Evolutionary conservation across 2,113 vertebrate species (phyloP), one percentile per base, ranked within the genome.

Genomic region (Tapirus terrestris): DNA sequence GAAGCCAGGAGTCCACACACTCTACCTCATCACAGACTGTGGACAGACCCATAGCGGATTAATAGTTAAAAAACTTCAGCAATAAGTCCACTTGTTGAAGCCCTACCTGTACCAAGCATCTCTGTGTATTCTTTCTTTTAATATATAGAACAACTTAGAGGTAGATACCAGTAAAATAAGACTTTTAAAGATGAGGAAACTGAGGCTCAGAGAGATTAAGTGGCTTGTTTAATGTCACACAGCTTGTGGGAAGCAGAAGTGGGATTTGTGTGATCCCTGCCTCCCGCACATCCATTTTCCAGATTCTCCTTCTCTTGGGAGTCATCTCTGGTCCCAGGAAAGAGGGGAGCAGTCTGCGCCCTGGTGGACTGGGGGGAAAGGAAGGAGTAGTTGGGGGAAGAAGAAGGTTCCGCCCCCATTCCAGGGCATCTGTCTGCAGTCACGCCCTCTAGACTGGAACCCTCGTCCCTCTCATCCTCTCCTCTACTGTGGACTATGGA

Each of bases 241-340:
- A 79, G 92, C 8, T 43, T 45, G 12, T 14, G 51, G 48, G 53
- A 36, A 25, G 72, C 29, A 51, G 89, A 83, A 83, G 48, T 56
- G 72, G 60, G 12, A 10, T n/a, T 36, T 36, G 9, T 8, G 58
- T 39, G 65, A 27, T 3, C 48, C 76, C 58, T 5, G 3, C 60
- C 11, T 3, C 2, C 31, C 25, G 43, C 3, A 1, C 0, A 13
- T 4, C 45, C 61, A 12, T 5, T 1, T 36, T 33, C 58, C 21
- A 8, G 23, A 25, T 33, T 67, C 88, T 45, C 51, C 33, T 36
- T 48, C 53, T 31, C 25, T 33, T 6, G 23, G 53, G 39, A 45
- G 23, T 68, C 67, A 20, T 10, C 36, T 91, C n/a, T 61, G 36
- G 51, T 20, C 89, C 68, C 56, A 36, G 65, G 53, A 79, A 81